Evolutionary conservation across 2,797 vertebrate species (phyloP).

Genomic region (Syngnathus acus): DNA sequence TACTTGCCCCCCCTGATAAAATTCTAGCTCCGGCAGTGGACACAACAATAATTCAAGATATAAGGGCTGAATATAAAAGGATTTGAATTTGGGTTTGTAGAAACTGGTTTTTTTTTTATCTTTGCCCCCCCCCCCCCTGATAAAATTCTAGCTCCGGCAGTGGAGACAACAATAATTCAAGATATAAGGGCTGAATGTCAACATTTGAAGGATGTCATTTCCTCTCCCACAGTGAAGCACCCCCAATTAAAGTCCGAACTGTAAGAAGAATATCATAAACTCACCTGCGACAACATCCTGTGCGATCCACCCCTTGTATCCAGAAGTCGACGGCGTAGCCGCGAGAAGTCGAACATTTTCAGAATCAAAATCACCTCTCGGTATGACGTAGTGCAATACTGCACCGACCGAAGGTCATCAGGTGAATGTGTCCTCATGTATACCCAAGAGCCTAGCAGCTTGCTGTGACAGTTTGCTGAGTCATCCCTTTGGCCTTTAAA

Average conservation of each 20-base stretch:
- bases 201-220: not conserved
- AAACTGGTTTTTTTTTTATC: too few species aligned
- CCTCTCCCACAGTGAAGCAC: conserved; percentile 35
- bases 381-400: not conserved
- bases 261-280: conserved; percentile 20
- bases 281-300: not conserved
- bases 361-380: not conserved
- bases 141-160: too few species aligned
- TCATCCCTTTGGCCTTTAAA: conserved; percentile 11
- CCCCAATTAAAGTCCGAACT: conserved; percentile 11
- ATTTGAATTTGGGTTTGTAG: too few species aligned
- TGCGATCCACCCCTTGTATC: not conserved
- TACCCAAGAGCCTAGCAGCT: conserved; percentile 56
- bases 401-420: not conserved
- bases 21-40: too few species aligned
- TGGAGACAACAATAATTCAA: too few species aligned
- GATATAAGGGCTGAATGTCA: too few species aligned
- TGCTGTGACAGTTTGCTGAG: conserved; percentile 55
- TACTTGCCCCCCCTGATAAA: too few species aligned
- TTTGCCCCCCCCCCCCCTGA: too few species aligned
- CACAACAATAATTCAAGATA: too few species aligned
- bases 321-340: not conserved
- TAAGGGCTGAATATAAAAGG: too few species aligned
- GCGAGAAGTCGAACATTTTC: not conserved
- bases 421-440: conserved; percentile 53